Percentiles rank a stretch among this genome's conserved stretches.
phyloP scores from a whole-genome alignment of 2,888 invertebrate species.

The Falcaria lacertinaria region DNA sequence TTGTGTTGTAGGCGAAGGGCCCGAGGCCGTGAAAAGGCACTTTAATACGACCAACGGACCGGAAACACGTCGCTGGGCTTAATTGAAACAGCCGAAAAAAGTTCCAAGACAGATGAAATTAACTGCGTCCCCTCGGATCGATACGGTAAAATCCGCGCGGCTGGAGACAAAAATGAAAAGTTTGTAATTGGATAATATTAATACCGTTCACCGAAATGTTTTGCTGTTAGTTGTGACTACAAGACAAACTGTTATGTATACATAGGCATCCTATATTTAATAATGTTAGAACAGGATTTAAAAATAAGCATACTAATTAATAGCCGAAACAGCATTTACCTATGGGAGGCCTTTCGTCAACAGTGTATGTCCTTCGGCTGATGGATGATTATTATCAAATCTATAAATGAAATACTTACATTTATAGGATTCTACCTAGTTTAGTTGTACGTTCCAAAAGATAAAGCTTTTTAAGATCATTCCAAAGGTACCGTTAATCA shows the following conservation, averaged over 20 bases:
- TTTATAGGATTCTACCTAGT: too few relatives aligned
- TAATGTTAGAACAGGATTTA: too few relatives aligned
- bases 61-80: constrained; percentile 46
- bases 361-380: too few relatives aligned
- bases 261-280: too few relatives aligned
- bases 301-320: too few relatives aligned
- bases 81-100: constrained; percentile 52
- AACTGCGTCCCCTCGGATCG: constrained; percentile 29
- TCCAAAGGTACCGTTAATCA: neutral
- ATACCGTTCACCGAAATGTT: constrained; percentile 35
- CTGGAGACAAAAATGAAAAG: constrained; percentile 24
- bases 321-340: too few relatives aligned
- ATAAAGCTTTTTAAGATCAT: too few relatives aligned
- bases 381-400: too few relatives aligned
- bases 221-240: constrained; percentile 4
- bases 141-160: constrained; percentile 28
- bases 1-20: constrained; percentile 49
- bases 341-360: too few relatives aligned
- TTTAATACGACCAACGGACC: constrained; percentile 41
- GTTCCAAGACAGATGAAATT: constrained; percentile 45
- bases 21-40: constrained; percentile 40
- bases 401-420: too few relatives aligned
- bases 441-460: too few relatives aligned
- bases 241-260: too few relatives aligned
- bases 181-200: constrained; percentile 32